Evolutionary conservation across 2,888 invertebrate genomes (phyloP), one percentile per base, ranked within the genome.

Genomic region (Synergus itoensis): DNA sequence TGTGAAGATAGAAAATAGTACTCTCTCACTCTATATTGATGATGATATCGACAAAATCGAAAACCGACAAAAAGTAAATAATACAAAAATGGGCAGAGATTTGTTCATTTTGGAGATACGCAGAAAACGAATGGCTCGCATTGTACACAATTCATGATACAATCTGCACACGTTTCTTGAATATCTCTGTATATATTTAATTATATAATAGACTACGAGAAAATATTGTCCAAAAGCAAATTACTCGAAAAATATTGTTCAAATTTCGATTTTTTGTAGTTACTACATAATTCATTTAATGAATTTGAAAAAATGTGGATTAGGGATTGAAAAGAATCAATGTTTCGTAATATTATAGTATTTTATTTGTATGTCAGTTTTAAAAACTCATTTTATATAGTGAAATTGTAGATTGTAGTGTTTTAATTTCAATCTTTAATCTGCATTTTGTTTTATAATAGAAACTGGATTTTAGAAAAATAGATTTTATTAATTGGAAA

Each of bases 1-100:
- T 93, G 92, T 92, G 92, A 92, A 93, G 93, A 93, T 93, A 91
- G 91, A 91, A 92, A 92, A 92, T 92, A 91, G 91, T 90, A 92
- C 91, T 92, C 92, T 92, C 90, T 92, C 91, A 91, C 91, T 91
- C 90, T 91, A 91, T 91, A 92, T 91, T 91, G 91, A 91, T 91
- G 89, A 91, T 90, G 76, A 77, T 81, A 80, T 83, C 87, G 87
- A 87, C 80, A 64, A 82, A 82, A 86, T 86, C 84, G 82, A 87
- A 83, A 88, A 87, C 85, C 88, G 86, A 87, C 86, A 86, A 89
- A 87, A 85, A 89, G 48, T 53, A 53, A 53, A 67, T 87, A 87
- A 87, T 86, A 89, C 18, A 86, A 80, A 73, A 69, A 73, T 73
- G 69, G 48, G 53, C 69, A 73, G 48, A 53, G 48, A 53, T 73